A percentile compares a stretch with the other conserved stretches of the same genome.
These are phyloP conservation scores for Pectinophora gossypiella DNA, from an alignment of 1,140 invertebrate species.

Conservation along the genomic window DNA sequence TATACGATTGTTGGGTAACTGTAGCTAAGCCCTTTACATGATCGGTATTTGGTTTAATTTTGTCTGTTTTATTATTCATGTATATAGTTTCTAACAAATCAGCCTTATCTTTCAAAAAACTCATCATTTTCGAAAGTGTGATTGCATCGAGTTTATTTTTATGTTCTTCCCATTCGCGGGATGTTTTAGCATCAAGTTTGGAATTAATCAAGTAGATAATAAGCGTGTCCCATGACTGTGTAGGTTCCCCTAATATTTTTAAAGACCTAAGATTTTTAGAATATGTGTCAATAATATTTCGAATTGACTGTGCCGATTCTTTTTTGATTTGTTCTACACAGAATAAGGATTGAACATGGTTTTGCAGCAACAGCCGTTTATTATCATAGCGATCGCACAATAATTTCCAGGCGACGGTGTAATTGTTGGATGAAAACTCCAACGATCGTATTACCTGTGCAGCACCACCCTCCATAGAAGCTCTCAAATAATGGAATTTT, in stretches of 20 bases:
- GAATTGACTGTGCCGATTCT: conserved; percentile 9
- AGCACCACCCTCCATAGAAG: conserved; percentile 21
- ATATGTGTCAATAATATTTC: conserved; percentile 6
- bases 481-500: conserved; percentile 35
- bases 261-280: conserved; percentile 7
- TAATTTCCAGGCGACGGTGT: conserved; percentile 6
- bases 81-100: conserved; percentile 8
- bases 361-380: background rate
- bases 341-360: conserved; percentile 7
- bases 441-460: conserved; percentile 24
- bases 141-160: conserved; percentile 10
- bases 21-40: conserved; percentile 6
- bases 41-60: conserved; percentile 4
- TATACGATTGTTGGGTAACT: background rate
- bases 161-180: conserved; percentile 9
- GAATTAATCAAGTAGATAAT: conserved; percentile 6
- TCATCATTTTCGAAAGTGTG: conserved; percentile 19
- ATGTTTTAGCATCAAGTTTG: conserved; percentile 7
- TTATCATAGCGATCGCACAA: conserved; percentile 6
- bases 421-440: conserved; percentile 9
- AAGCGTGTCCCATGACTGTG: conserved; percentile 8
- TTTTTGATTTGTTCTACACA: background rate
- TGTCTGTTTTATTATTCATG: background rate
- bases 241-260: conserved; percentile 8
- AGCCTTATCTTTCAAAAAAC: conserved; percentile 13